Base-by-base conservation (phyloP, 2,888 invertebrate genomes). In the Tetragonula carbonaria region DNA sequence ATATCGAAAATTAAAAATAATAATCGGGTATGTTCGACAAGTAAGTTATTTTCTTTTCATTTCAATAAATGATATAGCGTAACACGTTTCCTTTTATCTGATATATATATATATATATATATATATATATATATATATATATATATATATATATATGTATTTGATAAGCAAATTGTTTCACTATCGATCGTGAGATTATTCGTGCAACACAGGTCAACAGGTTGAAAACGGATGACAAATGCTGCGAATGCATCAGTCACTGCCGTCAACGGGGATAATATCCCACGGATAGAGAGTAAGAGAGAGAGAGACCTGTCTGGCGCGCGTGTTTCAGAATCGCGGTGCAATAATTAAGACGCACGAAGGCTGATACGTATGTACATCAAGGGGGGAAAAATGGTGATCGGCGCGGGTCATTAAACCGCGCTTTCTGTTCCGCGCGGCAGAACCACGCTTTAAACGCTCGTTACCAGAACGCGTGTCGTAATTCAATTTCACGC, bases 401-500 rank as follows among this genome's bases (percentile, higher is more conserved):
- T 50, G 63, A 65, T 65, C 28, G 63, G 82, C 62, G 65, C 77
- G 63, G 74, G 73, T 83, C 82, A 71, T 80, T 82, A 77, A 83
- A 79, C 70, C 38, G 28, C n/a, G 76, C 50, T 80, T 67, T 73
- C 76, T 73, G 70, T 72, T 67, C 33, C 33, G 66, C 73, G 50
- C 67, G 45, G 50, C 23, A 59, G 65, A 67, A 57, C 73, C 57
- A 74, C 67, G 73, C 8, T 45, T 86, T 78, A 79, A 79, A 74
- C 66, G 74, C 75, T 76, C 79, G 82, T 80, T 87, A 79, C 87
- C 80, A 79, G 84, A 71, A 57, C 63, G 84, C 84, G 85, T 87
- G 85, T 90, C 86, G 89, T 90, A 88, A 91, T 91, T 87, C 90
- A 91, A 91, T 91, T 91, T 91, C 91, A 91, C 91, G 91, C 91